Percentiles rank a stretch among this genome's conserved stretches.
phyloP scores from a whole-genome alignment of 2,888 invertebrate species.

The Chrysopilus asiliformis region DNA sequence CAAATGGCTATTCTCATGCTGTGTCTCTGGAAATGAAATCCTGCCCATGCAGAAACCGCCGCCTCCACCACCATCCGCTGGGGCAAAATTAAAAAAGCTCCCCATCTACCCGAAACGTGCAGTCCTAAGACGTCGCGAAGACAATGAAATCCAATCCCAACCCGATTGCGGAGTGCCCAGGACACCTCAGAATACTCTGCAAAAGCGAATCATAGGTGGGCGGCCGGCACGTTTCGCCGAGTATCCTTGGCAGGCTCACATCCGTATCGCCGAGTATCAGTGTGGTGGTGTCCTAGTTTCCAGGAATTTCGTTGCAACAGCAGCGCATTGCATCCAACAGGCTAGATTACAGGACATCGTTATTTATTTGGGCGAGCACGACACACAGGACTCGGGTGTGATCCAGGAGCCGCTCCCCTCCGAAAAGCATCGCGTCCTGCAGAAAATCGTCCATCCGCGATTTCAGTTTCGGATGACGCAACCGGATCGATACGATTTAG shows the following conservation, averaged over 20 bases:
- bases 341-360: conserved; percentile 58
- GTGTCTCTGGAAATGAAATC: conserved; percentile 36
- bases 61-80: not conserved
- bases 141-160: conserved; percentile 28
- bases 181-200: conserved; percentile 39
- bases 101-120: conserved; percentile 26
- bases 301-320: conserved; percentile 59
- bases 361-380: conserved; percentile 67
- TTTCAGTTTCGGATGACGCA: conserved; percentile 72
- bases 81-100: conserved; percentile 1
- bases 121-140: conserved; percentile 28
- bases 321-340: conserved; percentile 71
- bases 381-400: conserved; percentile 55
- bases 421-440: conserved; percentile 52
- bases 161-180: conserved; percentile 55
- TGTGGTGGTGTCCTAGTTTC: conserved; percentile 75
- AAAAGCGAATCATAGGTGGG: conserved; percentile 71
- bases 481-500: conserved; percentile 70
- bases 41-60: too few species aligned
- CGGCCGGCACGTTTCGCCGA: conserved; percentile 57
- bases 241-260: conserved; percentile 78
- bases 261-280: conserved; percentile 67
- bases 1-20: conserved; percentile 60
- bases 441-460: conserved; percentile 64
- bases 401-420: conserved; percentile 49